A percentile compares a stretch with the other conserved stretches of the same genome.
Evolutionary conservation across 2,888 invertebrate species (phyloP).

Genomic region (Omphaloscelis lunosa): DNA sequence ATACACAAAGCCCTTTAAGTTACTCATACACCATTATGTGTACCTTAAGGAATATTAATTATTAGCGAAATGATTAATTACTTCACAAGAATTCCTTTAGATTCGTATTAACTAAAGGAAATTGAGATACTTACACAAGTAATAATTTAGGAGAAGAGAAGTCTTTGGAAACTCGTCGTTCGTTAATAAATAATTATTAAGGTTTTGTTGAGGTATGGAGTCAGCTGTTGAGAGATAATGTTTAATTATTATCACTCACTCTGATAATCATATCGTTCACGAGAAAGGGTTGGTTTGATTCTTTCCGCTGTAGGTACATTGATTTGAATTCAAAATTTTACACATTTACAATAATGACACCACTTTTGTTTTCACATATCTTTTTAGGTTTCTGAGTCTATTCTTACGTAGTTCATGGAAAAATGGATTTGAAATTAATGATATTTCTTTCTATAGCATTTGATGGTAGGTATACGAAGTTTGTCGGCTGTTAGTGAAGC

Average conservation of each 20-base stretch:
- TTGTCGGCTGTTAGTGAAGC: no score
- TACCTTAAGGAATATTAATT: slow-evolving; percentile 69
- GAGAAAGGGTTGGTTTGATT: neutral
- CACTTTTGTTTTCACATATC: neutral
- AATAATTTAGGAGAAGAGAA: slow-evolving; percentile 52
- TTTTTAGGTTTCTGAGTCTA: neutral
- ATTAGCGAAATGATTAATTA: slow-evolving; percentile 84
- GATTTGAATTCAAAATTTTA: neutral
- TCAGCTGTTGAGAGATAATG: slow-evolving; percentile 16
- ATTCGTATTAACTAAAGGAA: slow-evolving; percentile 64
- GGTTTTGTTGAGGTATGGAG: slow-evolving; percentile 32
- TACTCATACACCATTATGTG: slow-evolving; percentile 54
- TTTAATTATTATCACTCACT: slow-evolving; percentile 4
- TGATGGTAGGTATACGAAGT: neutral
- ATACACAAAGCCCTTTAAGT: slow-evolving; percentile 13
- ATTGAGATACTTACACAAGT: slow-evolving; percentile 64
- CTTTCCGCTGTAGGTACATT: neutral
- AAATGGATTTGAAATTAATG: neutral
- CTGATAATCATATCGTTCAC: neutral
- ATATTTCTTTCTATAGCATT: neutral
- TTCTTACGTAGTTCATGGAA: neutral
- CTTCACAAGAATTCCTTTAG: slow-evolving; percentile 73
- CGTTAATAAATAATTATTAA: slow-evolving; percentile 41
- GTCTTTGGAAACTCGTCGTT: slow-evolving; percentile 50
- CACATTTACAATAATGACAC: neutral